Percentiles rank a stretch among this genome's conserved stretches.
Evolutionary conservation across 2,888 invertebrate genomes (phyloP).

Genomic region (Taphrorychus bicolor): DNA sequence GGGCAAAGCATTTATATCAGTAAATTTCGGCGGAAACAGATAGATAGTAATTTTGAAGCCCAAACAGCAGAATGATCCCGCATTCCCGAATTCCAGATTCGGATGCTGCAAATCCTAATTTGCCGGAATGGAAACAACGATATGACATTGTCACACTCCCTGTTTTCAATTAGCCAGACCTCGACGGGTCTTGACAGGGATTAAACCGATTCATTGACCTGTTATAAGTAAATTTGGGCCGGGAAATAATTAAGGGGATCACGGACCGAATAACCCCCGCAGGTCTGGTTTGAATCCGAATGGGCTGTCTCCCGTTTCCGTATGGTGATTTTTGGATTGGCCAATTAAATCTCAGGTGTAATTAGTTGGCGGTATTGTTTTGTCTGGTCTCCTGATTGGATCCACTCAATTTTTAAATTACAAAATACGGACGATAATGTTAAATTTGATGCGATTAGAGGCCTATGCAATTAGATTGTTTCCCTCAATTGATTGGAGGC

Average conservation of each 20-base stretch:
- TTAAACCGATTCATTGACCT: slow-evolving; percentile 26
- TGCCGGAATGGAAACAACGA: slow-evolving; percentile 15
- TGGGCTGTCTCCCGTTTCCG: background rate
- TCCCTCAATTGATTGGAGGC: too few species aligned
- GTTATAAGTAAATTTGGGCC: slow-evolving; percentile 26
- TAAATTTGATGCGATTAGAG: too few species aligned
- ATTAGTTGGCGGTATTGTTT: too few species aligned
- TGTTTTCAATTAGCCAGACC: slow-evolving; percentile 24
- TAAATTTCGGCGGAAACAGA: background rate
- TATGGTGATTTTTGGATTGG: background rate
- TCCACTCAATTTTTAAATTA: too few species aligned
- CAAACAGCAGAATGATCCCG: background rate
- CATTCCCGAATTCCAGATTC: background rate
- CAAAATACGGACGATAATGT: too few species aligned
- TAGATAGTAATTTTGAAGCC: background rate
- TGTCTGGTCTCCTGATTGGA: too few species aligned
- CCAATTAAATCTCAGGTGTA: background rate
- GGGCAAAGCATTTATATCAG: background rate
- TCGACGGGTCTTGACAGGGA: slow-evolving; percentile 15
- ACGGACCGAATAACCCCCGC: background rate
- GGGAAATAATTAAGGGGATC: slow-evolving; percentile 13
- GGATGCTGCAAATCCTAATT: slow-evolving; percentile 13
- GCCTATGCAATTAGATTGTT: too few species aligned
- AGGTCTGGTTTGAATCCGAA: background rate
- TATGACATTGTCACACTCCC: slow-evolving; percentile 16